Evolutionary conservation across 2,888 invertebrate genomes (phyloP), one percentile per base, ranked within the genome.

Genomic region (Xylota segnis): DNA sequence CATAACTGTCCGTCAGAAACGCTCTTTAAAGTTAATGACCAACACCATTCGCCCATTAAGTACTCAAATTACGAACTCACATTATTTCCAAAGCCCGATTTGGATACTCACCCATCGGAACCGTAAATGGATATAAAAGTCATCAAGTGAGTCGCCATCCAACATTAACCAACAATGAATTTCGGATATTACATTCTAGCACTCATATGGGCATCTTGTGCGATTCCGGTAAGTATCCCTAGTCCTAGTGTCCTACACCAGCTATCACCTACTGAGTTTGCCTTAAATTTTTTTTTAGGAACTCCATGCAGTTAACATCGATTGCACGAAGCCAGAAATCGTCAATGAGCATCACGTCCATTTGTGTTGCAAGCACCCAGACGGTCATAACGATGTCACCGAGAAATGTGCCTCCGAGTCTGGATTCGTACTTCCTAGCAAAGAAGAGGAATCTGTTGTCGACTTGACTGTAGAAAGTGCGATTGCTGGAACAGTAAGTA

Each of bases 301-400:
- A 5, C 16, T 34, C 0, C 4, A 16, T 2, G 87, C 83, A 7
- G 58, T 58, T 3, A 79, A 88, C 29, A 88, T 90, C 10, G 90
- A 90, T 43, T 90, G 90, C 47, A 87, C 89, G 2, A 88, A 88
- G 12, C 66, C 88, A 10, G 88, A 88, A 3, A 16, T 71, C 5
- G 70, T 90, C 4, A 89, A 89, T 4, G 90, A 90, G 70, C 88
- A 89, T 23, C 89, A 88, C n/a, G 89, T 90, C 4, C 89, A 90
- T n/a, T 81, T 78, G 4, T 90, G 90, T 72, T 90, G 90, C 87
- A 88, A 88, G 37, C 90, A 90, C 87, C 90, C 90, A 3, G 90
- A 90, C 32, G 90, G 89, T 0, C 88, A 90, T 59, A 90, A 89
- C 5, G 89, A 89, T 6, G 27, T 90, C 7, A 45, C 89, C 0